phyloP scores from a whole-genome alignment of 30 jellyfish, hydroid and myxozoan species.

The Aurelia sp. region DNA sequence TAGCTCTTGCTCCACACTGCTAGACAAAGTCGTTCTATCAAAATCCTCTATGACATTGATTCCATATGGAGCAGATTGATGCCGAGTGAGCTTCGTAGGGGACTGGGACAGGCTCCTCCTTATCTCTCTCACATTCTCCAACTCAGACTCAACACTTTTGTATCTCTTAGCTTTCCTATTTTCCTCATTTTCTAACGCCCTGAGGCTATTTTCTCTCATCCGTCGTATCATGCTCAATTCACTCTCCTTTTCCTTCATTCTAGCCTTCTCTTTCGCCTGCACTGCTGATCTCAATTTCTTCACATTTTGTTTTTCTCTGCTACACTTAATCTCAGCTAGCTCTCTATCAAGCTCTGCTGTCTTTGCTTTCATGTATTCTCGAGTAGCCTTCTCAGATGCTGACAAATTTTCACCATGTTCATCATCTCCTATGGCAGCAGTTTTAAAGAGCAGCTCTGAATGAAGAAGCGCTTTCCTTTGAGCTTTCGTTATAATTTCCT shows the following conservation, averaged over 20 bases:
- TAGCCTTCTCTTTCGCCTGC: background rate
- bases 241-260: background rate
- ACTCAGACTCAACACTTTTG: slow-evolving; percentile 11
- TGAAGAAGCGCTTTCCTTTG: too few relatives aligned
- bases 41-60: background rate
- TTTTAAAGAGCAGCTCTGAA: too few relatives aligned
- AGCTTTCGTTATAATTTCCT: too few relatives aligned
- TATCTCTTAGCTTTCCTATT: background rate
- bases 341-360: background rate
- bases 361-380: background rate
- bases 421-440: too few relatives aligned
- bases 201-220: slow-evolving; percentile 35
- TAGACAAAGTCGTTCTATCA: background rate
- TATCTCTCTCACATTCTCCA: background rate
- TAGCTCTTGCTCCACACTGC: slow-evolving; percentile 1
- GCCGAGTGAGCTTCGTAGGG: background rate
- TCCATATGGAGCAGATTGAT: slow-evolving; percentile 1
- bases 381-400: background rate
- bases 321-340: background rate
- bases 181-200: slow-evolving; percentile 7
- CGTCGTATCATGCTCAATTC: slow-evolving; percentile 27
- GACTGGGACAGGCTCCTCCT: background rate
- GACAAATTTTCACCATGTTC: background rate
- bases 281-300: background rate
- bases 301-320: background rate